These are phyloP conservation scores for Orycteropus afer DNA, from an alignment of 2,113 vertebrate genomes.

Conservation along the genomic window DNA sequence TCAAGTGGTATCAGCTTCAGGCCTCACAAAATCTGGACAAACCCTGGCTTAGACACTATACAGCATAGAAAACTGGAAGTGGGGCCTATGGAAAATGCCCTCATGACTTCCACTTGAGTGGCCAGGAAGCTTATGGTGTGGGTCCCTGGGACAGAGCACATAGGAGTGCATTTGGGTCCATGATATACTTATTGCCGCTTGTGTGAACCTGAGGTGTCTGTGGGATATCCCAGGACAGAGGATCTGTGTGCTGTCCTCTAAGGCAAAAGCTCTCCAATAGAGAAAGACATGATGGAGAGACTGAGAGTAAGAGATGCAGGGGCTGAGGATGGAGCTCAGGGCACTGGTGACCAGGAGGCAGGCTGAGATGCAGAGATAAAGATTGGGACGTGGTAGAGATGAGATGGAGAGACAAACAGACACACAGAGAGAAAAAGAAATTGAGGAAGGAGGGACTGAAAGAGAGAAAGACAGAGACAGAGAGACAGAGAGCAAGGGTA, in stretches of 20 bases:
- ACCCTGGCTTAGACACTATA: background rate
- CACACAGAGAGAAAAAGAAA: background rate
- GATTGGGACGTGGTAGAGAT: background rate
- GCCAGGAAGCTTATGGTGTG: too few species aligned
- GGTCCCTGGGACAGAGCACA: background rate
- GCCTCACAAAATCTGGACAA: background rate
- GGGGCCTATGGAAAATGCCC: background rate
- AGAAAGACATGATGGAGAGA: background rate
- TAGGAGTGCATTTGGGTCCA: background rate
- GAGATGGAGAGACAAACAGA: background rate
- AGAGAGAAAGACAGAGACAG: background rate
- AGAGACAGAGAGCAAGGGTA: background rate
- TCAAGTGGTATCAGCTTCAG: background rate
- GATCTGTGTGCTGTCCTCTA: background rate
- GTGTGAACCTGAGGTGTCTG: background rate
- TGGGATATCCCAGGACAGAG: background rate
- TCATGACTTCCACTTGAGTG: fast-evolving
- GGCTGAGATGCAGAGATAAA: background rate
- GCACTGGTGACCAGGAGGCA: background rate
- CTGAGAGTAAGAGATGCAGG: background rate
- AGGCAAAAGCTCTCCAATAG: background rate
- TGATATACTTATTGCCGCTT: background rate
- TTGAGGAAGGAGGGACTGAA: background rate
- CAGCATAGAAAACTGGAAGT: background rate
- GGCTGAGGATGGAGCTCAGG: background rate